Percentiles rank a stretch among this genome's conserved stretches.
These are phyloP conservation scores for Toxonevra muliebris DNA, from an alignment of 2,888 invertebrate species.

Conservation along the genomic window DNA sequence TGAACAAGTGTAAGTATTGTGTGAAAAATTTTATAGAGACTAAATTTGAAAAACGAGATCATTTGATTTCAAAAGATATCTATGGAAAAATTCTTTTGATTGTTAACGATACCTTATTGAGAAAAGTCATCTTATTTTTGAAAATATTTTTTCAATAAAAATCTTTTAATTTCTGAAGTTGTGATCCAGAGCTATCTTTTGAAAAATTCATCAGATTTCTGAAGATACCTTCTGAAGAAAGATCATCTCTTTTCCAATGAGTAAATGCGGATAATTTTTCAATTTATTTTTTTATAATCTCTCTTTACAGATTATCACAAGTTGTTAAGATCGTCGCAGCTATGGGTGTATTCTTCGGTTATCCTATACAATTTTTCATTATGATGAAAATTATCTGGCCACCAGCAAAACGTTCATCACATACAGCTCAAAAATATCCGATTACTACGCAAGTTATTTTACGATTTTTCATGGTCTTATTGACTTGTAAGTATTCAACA, in stretches of 20 bases:
- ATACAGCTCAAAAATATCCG: conserved; percentile 68
- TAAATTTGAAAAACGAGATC: neutral
- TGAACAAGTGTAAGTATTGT: conserved; percentile 50
- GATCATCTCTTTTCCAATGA: too few species aligned
- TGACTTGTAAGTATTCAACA: conserved; percentile 81
- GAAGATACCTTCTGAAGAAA: too few species aligned
- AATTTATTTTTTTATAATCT: neutral
- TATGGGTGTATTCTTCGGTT: conserved; percentile 86
- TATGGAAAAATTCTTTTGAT: too few species aligned
- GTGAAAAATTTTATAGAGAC: neutral
- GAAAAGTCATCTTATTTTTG: neutral
- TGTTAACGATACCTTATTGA: too few species aligned
- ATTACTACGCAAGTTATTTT: conserved; percentile 75
- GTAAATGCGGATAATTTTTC: too few species aligned
- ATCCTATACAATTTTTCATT: conserved; percentile 96
- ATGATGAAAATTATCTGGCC: conserved; percentile 92
- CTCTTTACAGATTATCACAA: conserved; percentile 80
- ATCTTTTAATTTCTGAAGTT: too few species aligned
- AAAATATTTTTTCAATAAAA: neutral
- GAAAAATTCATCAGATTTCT: too few species aligned
- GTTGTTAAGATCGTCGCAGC: conserved; percentile 84
- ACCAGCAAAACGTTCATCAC: conserved; percentile 68
- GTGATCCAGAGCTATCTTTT: too few species aligned
- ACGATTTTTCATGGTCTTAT: conserved; percentile 75
- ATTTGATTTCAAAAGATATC: neutral